These are phyloP conservation scores for Monomorium pharaonis DNA, from an alignment of 1,140 invertebrate species.

Conservation along the genomic window DNA sequence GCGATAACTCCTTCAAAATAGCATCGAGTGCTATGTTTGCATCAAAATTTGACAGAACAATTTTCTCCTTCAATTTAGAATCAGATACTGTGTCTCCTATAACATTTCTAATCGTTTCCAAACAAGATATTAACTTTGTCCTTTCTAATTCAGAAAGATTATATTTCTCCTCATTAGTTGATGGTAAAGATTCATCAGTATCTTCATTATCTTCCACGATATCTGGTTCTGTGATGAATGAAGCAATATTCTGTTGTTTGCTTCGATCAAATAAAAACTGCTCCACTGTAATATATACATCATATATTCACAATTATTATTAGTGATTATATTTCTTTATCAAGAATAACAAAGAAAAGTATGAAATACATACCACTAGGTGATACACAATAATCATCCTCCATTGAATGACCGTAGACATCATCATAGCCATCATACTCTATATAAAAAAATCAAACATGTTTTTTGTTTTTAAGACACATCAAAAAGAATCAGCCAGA, in stretches of 20 bases:
- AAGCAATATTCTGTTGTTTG: constrained; percentile 89
- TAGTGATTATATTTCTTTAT: not conserved
- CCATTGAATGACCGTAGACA: constrained; percentile 96
- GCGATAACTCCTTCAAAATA: constrained; percentile 86
- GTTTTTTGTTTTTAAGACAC: not conserved
- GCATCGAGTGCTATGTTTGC: constrained; percentile 90
- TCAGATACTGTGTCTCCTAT: constrained; percentile 92
- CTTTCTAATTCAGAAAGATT: constrained; percentile 88
- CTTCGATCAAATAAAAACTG: constrained; percentile 95
- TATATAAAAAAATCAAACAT: constrained; percentile 74
- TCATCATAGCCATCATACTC: constrained; percentile 97
- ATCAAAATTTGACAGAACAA: constrained; percentile 90
- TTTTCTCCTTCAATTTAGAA: constrained; percentile 88
- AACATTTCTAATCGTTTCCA: constrained; percentile 93
- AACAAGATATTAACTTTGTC: constrained; percentile 92
- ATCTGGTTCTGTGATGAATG: constrained; percentile 90
- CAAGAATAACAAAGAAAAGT: not conserved
- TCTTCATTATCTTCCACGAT: constrained; percentile 91
- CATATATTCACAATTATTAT: constrained; percentile 7
- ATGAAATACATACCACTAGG: constrained; percentile 89
- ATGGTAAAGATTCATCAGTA: constrained; percentile 77
- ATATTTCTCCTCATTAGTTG: constrained; percentile 83
- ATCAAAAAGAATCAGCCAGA: not conserved
- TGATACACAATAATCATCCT: constrained; percentile 95
- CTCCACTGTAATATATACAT: constrained; percentile 83